A percentile compares a stretch with the other conserved stretches of the same genome.
Evolutionary conservation across 2,113 vertebrate species (phyloP).

Genomic region (Muntiacus muntjak): DNA sequence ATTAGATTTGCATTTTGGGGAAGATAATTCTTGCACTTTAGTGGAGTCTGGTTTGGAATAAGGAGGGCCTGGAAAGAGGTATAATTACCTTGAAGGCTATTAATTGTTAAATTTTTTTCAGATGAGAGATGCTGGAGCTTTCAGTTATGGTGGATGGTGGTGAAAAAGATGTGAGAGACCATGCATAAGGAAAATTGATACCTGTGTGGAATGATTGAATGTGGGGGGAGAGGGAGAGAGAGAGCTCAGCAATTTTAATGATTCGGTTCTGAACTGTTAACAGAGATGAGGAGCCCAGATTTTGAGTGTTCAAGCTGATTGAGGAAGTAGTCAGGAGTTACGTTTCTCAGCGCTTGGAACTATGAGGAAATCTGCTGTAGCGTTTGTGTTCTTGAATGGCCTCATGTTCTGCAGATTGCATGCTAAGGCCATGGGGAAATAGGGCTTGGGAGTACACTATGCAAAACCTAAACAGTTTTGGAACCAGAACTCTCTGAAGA

Average conservation of each 20-base stretch:
- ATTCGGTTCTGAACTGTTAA: background rate
- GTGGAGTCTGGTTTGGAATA: constrained; percentile 16
- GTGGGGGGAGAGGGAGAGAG: background rate
- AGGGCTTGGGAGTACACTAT: background rate
- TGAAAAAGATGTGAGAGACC: background rate
- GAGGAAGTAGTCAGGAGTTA: background rate
- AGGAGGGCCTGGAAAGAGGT: background rate
- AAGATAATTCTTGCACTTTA: background rate
- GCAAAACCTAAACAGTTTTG: background rate
- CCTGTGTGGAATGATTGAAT: background rate
- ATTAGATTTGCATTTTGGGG: background rate
- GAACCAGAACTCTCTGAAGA: background rate
- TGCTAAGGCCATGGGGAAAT: background rate
- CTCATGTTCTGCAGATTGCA: background rate
- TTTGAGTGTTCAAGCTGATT: background rate
- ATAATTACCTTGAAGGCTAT: background rate
- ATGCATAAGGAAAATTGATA: background rate
- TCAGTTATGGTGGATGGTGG: background rate
- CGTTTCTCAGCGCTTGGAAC: background rate
- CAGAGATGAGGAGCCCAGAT: background rate
- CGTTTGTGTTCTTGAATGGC: constrained; percentile 7
- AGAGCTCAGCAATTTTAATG: background rate
- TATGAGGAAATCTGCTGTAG: background rate
- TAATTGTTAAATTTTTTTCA: background rate
- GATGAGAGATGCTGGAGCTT: background rate